These are phyloP conservation scores for Mactromeris polynyma DNA, from an alignment of 2,888 invertebrate genomes.

Conservation along the genomic window DNA sequence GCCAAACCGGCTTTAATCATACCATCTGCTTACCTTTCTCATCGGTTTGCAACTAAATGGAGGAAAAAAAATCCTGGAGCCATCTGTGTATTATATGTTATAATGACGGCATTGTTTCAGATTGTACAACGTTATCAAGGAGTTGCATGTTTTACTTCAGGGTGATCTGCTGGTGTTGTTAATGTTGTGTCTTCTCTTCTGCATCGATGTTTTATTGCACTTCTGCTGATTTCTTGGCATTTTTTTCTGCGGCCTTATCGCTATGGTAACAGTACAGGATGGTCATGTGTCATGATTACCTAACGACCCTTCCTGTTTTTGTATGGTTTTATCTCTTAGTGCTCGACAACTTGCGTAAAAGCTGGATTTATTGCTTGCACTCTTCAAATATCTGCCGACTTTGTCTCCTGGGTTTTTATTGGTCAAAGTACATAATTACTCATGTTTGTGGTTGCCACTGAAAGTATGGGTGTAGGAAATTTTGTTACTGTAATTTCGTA, in stretches of 20 bases:
- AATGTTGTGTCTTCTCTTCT: not conserved
- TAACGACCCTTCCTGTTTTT: not conserved
- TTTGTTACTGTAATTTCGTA: not conserved
- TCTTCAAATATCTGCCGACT: not conserved
- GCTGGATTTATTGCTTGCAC: not conserved
- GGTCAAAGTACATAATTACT: not conserved
- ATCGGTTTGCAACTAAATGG: not conserved
- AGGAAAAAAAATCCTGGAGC: not conserved
- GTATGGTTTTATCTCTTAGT: not conserved
- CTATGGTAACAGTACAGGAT: not conserved
- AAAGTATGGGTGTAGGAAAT: not conserved
- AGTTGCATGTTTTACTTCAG: not conserved
- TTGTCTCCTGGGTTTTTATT: not conserved
- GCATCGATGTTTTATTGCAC: not conserved
- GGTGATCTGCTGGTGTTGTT: not conserved
- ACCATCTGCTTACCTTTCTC: slow-evolving; percentile 21
- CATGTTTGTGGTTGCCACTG: not conserved
- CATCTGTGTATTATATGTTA: not conserved
- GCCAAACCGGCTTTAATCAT: slow-evolving; percentile 33
- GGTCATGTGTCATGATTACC: not conserved
- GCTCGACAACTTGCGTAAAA: not conserved
- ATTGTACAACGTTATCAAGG: not conserved
- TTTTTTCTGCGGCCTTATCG: not conserved
- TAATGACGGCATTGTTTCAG: not conserved
- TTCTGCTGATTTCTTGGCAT: not conserved